These are phyloP conservation scores for Phyllotis vaccarum DNA, from an alignment of 2,797 vertebrate genomes.

Conservation along the genomic window DNA sequence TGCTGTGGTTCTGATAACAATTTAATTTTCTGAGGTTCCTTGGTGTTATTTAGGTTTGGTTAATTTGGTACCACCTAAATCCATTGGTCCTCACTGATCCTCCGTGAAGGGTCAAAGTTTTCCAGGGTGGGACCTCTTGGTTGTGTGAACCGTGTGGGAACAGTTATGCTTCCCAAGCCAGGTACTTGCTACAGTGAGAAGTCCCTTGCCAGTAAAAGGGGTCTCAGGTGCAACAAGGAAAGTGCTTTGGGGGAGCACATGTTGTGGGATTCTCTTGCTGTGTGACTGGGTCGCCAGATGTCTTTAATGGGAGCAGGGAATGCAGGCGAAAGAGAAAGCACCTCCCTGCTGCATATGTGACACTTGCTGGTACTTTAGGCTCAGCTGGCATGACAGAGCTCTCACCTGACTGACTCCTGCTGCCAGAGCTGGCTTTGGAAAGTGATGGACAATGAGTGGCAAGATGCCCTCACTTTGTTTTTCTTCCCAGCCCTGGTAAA, in stretches of 20 bases:
- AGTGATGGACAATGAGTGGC: neutral
- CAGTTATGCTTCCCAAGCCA: neutral
- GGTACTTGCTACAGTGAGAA: neutral
- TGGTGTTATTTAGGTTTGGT: neutral
- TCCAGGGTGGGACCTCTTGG: neutral
- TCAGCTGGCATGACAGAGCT: neutral
- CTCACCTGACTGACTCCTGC: neutral
- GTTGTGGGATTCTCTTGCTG: neutral
- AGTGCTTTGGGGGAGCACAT: neutral
- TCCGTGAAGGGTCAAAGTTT: neutral
- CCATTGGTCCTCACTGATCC: neutral
- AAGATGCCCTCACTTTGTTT: neutral
- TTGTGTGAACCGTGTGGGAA: neutral
- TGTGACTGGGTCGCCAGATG: neutral
- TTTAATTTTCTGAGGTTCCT: neutral
- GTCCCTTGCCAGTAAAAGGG: neutral
- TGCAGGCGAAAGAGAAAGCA: neutral
- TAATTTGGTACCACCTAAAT: neutral
- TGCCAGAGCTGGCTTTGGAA: neutral
- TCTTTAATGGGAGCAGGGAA: neutral
- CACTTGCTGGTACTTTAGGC: neutral
- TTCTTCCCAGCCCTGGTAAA: neutral
- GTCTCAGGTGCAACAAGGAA: neutral
- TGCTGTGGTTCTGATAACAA: neutral
- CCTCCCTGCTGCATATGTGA: neutral